Conservation (phyloP, 2,113 vertebrate species). For the Pelobates fuscus region DNA sequence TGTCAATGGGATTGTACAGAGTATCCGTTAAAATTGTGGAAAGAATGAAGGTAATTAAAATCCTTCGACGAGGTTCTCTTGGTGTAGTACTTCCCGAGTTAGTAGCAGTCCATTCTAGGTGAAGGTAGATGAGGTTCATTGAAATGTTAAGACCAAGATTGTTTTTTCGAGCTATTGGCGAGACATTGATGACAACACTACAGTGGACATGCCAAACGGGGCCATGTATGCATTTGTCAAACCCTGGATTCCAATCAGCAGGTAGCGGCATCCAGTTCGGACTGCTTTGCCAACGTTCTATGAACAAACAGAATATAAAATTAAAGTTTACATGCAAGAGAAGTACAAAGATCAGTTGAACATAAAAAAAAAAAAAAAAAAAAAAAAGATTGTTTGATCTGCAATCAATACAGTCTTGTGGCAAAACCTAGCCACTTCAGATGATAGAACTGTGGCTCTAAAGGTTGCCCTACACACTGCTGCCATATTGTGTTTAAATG, state of each 20-base stretch:
- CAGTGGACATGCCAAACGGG: conserved; percentile 72
- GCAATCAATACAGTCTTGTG: too few relatives aligned
- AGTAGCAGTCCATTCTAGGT: neutral
- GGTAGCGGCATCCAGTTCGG: conserved; percentile 81
- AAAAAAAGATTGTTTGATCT: too few relatives aligned
- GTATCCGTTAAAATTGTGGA: too few relatives aligned
- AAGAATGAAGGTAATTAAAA: too few relatives aligned
- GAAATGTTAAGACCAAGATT: conserved; percentile 24
- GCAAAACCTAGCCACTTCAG: too few relatives aligned
- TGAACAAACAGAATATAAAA: neutral
- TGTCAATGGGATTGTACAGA: too few relatives aligned
- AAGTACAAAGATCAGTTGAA: neutral
- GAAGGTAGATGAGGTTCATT: neutral
- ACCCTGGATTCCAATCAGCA: conserved; percentile 83
- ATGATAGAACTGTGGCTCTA: too few relatives aligned
- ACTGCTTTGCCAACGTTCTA: conserved; percentile 85
- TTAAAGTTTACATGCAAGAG: neutral
- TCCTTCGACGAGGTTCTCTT: neutral
- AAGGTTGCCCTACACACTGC: too few relatives aligned
- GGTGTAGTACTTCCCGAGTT: too few relatives aligned
- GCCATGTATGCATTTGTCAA: conserved; percentile 78
- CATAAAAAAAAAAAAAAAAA: neutral
- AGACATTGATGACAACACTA: conserved; percentile 65
- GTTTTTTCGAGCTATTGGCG: conserved; percentile 54
- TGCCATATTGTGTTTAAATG: too few relatives aligned